Conservation (phyloP, 53 echinoderm and acorn worm species). For the Antedon mediterranea region DNA sequence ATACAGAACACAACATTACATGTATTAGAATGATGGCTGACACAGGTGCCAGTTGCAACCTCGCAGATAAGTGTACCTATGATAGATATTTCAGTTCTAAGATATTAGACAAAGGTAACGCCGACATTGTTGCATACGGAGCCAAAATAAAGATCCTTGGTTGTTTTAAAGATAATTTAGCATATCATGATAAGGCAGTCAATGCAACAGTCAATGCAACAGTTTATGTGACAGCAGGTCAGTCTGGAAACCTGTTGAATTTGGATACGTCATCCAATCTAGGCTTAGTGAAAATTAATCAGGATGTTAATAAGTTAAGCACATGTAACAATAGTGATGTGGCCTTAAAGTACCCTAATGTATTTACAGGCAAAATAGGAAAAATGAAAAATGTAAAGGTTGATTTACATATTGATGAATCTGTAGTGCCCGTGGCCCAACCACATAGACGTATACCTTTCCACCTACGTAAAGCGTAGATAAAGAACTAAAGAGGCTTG, state of each 20-base stretch:
- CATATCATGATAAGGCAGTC: no score
- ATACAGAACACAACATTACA: no score
- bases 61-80: neutral
- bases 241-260: no score
- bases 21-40: neutral
- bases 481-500: slow-evolving; percentile 7
- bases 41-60: neutral
- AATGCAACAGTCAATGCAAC: neutral
- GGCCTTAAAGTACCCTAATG: no score
- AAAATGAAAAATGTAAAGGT: slow-evolving; percentile 9
- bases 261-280: neutral
- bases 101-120: no score
- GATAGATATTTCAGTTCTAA: neutral
- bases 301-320: neutral
- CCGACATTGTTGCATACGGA: no score
- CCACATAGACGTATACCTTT: slow-evolving; percentile 40
- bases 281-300: neutral
- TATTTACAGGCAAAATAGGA: neutral
- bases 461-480: slow-evolving; percentile 25
- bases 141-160: no score
- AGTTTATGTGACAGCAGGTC: neutral
- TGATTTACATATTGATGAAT: slow-evolving; percentile 2
- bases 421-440: slow-evolving; percentile 22
- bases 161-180: no score
- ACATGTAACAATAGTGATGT: neutral